phyloP scores from a whole-genome alignment of 2,113 vertebrate species.

The Pan paniscus region DNA sequence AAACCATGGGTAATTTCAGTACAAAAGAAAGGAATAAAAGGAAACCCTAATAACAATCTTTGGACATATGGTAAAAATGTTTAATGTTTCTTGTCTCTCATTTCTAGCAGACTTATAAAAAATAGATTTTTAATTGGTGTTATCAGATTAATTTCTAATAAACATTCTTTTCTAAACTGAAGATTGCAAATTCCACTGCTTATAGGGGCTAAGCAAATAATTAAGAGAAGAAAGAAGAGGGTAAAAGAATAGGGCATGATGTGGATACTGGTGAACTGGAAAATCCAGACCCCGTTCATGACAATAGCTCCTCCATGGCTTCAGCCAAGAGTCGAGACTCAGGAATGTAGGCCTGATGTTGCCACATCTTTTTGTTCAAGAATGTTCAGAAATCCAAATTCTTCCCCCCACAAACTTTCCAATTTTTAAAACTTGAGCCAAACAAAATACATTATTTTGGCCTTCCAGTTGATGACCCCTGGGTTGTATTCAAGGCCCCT shows the following conservation, averaged over 20 bases:
- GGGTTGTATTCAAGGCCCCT: neutral
- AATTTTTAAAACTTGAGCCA: neutral
- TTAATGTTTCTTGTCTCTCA: neutral
- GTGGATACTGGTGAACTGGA: neutral
- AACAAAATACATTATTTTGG: neutral
- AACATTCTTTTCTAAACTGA: neutral
- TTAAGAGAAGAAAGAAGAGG: neutral
- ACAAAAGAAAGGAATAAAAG: neutral
- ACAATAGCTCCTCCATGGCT: neutral
- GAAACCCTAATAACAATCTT: neutral
- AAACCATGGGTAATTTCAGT: neutral
- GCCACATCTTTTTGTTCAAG: neutral
- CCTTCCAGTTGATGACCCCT: neutral
- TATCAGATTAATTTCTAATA: neutral
- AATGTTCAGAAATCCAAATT: neutral
- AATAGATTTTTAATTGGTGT: neutral
- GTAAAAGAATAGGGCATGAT: neutral
- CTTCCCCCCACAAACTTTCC: neutral
- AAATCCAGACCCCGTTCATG: neutral
- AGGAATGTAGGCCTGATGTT: neutral
- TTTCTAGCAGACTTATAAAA: neutral
- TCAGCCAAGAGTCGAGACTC: neutral
- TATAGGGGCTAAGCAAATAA: neutral
- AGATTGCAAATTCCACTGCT: neutral
- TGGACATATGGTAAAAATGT: neutral